Percentiles rank a stretch among this genome's conserved stretches.
Evolutionary conservation across 2,113 vertebrate genomes (phyloP).

Genomic region (Nannospalax galili): DNA sequence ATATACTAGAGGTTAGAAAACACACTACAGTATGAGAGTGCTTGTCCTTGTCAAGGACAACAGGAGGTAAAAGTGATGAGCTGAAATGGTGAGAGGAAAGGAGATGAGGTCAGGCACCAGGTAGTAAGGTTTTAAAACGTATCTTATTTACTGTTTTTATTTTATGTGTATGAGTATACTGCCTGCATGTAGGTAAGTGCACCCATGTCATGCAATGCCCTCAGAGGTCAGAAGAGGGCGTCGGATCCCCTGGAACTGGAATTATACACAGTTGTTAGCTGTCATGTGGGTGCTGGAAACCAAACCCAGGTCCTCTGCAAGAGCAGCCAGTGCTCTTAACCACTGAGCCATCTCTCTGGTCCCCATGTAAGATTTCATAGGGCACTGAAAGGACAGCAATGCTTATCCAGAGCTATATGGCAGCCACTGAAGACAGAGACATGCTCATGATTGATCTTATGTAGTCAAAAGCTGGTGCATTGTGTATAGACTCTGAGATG

Average conservation of each 20-base stretch:
- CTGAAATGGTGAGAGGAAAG: not conserved
- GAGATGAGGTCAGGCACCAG: not conserved
- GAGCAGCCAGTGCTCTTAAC: too few relatives aligned
- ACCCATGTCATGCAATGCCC: too few relatives aligned
- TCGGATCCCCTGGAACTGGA: too few relatives aligned
- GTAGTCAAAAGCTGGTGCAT: not conserved
- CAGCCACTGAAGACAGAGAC: not conserved
- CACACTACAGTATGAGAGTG: not conserved
- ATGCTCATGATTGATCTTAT: not conserved
- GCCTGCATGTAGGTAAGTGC: too few relatives aligned
- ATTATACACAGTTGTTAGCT: too few relatives aligned
- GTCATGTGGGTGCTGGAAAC: too few relatives aligned
- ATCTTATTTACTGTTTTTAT: too few relatives aligned
- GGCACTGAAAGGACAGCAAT: not conserved
- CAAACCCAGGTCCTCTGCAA: too few relatives aligned
- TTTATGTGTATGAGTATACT: too few relatives aligned
- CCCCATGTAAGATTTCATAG: too few relatives aligned
- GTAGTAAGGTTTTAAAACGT: not conserved
- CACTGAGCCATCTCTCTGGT: too few relatives aligned
- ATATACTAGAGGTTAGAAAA: not conserved
- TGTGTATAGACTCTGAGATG: not conserved
- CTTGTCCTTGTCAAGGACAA: not conserved
- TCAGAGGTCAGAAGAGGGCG: too few relatives aligned
- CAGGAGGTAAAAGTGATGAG: not conserved
- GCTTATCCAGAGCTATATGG: not conserved